These are phyloP conservation scores for Triops cancriformis DNA, from an alignment of 1,140 invertebrate species.

Conservation along the genomic window DNA sequence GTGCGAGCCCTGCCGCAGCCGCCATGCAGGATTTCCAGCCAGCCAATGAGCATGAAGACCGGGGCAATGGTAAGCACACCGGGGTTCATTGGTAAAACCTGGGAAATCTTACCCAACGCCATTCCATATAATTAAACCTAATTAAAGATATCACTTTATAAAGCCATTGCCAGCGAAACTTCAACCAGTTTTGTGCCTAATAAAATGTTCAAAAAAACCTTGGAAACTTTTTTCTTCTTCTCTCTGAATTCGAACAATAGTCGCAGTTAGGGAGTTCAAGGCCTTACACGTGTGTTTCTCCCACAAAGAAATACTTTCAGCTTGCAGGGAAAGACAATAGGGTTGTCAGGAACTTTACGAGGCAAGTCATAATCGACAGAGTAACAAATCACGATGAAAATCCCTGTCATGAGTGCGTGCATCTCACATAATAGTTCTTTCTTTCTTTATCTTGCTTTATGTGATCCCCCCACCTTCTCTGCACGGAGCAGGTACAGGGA, in stretches of 20 bases:
- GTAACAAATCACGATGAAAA: neutral
- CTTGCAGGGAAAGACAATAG: neutral
- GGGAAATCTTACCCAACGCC: neutral
- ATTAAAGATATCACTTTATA: neutral
- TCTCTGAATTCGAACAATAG: too few species aligned
- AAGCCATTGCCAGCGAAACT: neutral
- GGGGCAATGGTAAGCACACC: neutral
- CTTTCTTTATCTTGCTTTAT: neutral
- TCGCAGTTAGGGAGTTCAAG: neutral
- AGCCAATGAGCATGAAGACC: neutral
- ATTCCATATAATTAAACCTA: neutral
- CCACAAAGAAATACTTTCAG: neutral
- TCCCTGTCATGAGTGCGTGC: slow-evolving; percentile 8
- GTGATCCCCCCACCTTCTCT: neutral
- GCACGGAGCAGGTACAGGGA: neutral
- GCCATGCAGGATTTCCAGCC: neutral
- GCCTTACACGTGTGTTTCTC: neutral
- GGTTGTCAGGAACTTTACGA: neutral
- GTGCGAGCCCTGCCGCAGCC: slow-evolving; percentile 11
- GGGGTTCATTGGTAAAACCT: slow-evolving; percentile 1
- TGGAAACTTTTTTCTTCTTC: too few species aligned
- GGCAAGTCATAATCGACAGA: neutral
- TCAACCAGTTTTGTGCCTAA: too few species aligned
- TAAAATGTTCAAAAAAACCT: too few species aligned
- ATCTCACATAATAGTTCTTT: neutral